Conservation (phyloP, 2,797 vertebrate species). For the Enteromius afrohamiltoni region DNA sequence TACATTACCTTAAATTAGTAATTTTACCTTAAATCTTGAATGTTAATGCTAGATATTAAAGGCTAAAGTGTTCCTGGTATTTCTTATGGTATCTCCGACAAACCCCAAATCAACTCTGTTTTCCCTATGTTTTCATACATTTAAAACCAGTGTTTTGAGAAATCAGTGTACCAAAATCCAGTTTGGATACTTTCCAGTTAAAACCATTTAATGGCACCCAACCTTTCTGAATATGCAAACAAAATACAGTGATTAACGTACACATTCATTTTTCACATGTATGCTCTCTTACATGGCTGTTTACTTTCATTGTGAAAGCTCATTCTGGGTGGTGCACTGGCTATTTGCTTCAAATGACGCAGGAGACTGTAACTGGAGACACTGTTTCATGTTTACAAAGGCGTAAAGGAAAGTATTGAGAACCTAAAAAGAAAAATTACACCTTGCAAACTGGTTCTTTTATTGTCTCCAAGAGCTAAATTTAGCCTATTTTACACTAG, state of each 20-base stretch:
- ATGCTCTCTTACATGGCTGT: neutral
- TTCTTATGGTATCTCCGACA: neutral
- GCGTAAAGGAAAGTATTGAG: neutral
- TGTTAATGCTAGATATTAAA: neutral
- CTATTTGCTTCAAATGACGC: constrained; percentile 18
- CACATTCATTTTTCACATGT: neutral
- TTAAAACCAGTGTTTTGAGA: neutral
- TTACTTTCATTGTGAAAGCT: constrained; percentile 1
- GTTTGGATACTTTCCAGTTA: neutral
- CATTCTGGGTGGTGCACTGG: constrained; percentile 21
- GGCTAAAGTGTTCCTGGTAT: neutral
- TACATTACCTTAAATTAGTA: neutral
- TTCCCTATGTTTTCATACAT: neutral
- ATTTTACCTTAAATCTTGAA: neutral
- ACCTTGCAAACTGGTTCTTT: constrained; percentile 9
- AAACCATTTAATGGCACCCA: neutral
- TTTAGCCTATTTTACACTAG: neutral
- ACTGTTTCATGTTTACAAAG: constrained; percentile 21
- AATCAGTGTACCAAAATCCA: constrained; percentile 1
- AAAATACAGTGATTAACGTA: neutral
- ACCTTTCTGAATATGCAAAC: neutral
- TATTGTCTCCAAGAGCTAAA: neutral
- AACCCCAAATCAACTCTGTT: neutral
- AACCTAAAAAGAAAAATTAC: constrained; percentile 3
- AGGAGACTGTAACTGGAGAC: constrained; percentile 22